Base-by-base conservation (phyloP, 2,113 vertebrate species). In the Austrofundulus limnaeus region DNA sequence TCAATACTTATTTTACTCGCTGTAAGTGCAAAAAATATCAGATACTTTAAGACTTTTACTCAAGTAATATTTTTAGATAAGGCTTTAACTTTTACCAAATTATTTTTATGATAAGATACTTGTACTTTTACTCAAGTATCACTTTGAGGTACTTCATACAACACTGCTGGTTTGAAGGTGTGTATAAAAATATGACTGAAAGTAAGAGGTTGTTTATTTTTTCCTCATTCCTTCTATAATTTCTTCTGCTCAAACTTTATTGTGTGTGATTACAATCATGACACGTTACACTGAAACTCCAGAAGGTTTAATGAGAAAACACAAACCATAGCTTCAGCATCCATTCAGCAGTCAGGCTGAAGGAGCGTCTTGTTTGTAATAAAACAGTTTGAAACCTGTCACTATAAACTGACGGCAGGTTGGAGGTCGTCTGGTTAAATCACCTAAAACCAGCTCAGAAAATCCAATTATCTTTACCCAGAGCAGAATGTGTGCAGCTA, bases 391-490 rank as follows among this genome's bases (percentile, higher is more conserved):
- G 50, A 13, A 39, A 39, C 5, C 19, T 19, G 42, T 10, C 1
- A 14, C 12, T 45, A 10, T 21, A 21, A 21, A 34, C n/a, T 16
- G 19, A 31, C 21, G 24, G n/a, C 11, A 34, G 56, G 24, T 24
- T n/a, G n/a, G n/a, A n/a, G n/a, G n/a, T n/a, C n/a, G n/a, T n/a
- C n/a, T n/a, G n/a, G 34, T 15, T 52, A 23, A 8, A 53, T 25
- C n/a, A 21, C 6, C 21, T 28, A 42, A 60, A 60, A 46, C 42
- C 31, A 21, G 5, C 37, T 11, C 48, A 51, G 20, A 28, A 25
- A 23, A 31, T 60, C 39, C 34, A 64, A 51, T 72, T 64, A 65
- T 55, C n/a, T 67, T 20, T 42, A 17, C 37, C n/a, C 38, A 42
- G 49, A 3, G 19, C 56, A 48, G 51, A 55, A 41, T 24, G 17